These are phyloP conservation scores for Luffia ferchaultella DNA, from an alignment of 2,888 invertebrate genomes.

Conservation along the genomic window DNA sequence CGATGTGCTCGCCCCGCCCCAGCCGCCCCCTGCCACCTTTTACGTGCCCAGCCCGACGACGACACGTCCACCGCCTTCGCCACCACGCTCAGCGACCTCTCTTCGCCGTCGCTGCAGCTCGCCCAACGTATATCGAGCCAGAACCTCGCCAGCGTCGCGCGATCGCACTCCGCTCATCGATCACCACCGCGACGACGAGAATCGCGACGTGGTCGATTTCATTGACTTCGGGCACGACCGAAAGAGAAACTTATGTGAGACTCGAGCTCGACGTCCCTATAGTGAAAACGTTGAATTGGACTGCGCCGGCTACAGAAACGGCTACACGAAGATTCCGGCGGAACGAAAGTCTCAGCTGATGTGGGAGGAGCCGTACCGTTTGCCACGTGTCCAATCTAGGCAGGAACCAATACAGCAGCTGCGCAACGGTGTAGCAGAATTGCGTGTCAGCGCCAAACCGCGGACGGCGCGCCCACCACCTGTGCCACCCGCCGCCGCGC, in stretches of 20 bases:
- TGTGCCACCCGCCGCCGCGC: conserved; percentile 30
- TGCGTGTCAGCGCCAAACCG: conserved; percentile 51
- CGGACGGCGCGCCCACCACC: conserved; percentile 46
- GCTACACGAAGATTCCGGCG: conserved; percentile 38
- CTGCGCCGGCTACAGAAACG: conserved; percentile 40
- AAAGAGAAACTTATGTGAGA: conserved; percentile 36
- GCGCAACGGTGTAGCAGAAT: conserved; percentile 45
- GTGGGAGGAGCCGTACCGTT: conserved; percentile 54
- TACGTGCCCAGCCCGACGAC: conserved; percentile 73
- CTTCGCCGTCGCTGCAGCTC: conserved; percentile 51
- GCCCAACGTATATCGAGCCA: conserved; percentile 49
- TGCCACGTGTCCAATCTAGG: conserved; percentile 45
- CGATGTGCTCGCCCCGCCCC: conserved; percentile 69
- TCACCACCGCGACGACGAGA: conserved; percentile 49
- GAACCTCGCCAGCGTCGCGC: conserved; percentile 30
- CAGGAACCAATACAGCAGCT: conserved; percentile 51
- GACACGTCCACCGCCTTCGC: conserved; percentile 50
- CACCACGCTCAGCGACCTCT: conserved; percentile 39
- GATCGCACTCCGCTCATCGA: conserved; percentile 40
- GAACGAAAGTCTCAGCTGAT: conserved; percentile 32
- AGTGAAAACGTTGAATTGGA: conserved; percentile 57
- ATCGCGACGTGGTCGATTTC: conserved; percentile 46
- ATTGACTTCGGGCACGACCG: conserved; percentile 38
- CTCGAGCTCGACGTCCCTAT: conserved; percentile 43
- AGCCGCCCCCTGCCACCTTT: conserved; percentile 69